phyloP scores from a whole-genome alignment of 2,113 vertebrate genomes.

The Oncorhynchus keta region DNA sequence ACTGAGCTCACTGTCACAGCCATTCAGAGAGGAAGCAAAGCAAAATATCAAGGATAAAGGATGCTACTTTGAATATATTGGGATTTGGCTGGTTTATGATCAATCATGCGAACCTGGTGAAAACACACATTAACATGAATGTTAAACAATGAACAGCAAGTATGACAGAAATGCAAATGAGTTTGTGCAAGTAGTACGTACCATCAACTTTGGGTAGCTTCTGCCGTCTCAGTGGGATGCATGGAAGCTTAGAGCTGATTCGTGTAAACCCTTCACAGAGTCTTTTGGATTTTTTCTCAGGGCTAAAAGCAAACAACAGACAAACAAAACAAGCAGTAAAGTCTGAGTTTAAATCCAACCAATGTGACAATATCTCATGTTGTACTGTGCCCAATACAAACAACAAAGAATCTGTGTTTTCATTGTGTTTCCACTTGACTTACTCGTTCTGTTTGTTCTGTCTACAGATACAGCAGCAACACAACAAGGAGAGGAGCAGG shows the following conservation, averaged over 20 bases:
- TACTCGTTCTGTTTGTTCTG: conserved; percentile 60
- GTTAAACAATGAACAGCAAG: too few species aligned
- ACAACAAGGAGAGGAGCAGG: conserved; percentile 81
- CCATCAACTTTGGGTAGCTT: conserved; percentile 87
- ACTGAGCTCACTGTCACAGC: not conserved
- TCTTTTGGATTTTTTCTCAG: conserved; percentile 75
- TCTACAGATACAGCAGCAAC: conserved; percentile 83
- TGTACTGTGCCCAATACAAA: not conserved
- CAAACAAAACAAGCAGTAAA: not conserved
- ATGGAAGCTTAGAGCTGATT: conserved; percentile 84
- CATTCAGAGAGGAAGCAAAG: not conserved
- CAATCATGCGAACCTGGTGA: not conserved
- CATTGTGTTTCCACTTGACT: too few species aligned
- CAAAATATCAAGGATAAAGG: not conserved
- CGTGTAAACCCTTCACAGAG: conserved; percentile 83
- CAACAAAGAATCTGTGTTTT: not conserved
- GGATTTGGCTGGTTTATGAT: not conserved
- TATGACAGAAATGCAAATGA: not conserved
- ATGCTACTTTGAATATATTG: not conserved
- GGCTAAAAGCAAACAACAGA: conserved; percentile 45
- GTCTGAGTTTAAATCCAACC: not conserved
- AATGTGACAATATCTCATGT: not conserved
- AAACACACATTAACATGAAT: not conserved
- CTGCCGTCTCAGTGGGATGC: conserved; percentile 84
- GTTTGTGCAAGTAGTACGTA: conserved; percentile 55